Percentiles rank a stretch among this genome's conserved stretches.
Conservation (phyloP, 2,797 vertebrate genomes). For the Rhodeus uyekii region DNA sequence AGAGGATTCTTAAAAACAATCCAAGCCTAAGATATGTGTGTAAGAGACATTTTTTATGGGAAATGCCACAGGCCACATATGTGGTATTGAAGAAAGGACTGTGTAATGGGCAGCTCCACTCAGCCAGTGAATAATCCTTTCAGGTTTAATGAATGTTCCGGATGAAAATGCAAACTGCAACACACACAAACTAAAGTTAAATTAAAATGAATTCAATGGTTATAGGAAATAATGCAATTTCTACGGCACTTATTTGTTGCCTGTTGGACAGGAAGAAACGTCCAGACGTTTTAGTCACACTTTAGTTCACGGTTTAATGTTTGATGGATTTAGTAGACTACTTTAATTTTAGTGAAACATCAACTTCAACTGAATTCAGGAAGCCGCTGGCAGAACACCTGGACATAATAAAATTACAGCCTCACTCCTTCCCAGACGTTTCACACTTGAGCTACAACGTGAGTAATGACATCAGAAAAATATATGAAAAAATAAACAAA, state of each 20-base stretch:
- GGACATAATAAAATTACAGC: constrained; percentile 10
- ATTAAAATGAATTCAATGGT: not conserved
- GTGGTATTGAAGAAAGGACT: constrained; percentile 21
- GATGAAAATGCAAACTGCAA: constrained; percentile 22
- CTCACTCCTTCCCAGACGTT: not conserved
- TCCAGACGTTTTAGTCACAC: constrained; percentile 21
- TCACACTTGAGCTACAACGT: not conserved
- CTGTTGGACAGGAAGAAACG: constrained; percentile 18
- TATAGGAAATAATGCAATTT: constrained; percentile 3
- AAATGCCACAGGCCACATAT: not conserved
- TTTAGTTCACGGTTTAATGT: constrained; percentile 6
- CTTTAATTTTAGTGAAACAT: constrained; percentile 17
- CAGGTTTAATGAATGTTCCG: constrained; percentile 27
- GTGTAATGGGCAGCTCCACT: constrained; percentile 3
- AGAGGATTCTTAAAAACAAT: not conserved
- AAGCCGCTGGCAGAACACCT: constrained; percentile 21
- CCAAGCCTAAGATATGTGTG: not conserved
- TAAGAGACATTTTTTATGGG: not conserved
- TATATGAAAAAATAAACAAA: constrained; percentile 19
- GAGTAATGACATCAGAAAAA: not conserved
- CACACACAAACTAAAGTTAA: constrained; percentile 9
- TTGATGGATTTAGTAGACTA: constrained; percentile 36
- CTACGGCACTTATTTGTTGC: not conserved
- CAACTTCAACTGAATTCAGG: constrained; percentile 24
- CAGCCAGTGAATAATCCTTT: constrained; percentile 17